Evolutionary conservation across 2,888 invertebrate species (phyloP), one percentile per base, ranked within the genome.

Genomic region (Chaetogeoica ovagalla): DNA sequence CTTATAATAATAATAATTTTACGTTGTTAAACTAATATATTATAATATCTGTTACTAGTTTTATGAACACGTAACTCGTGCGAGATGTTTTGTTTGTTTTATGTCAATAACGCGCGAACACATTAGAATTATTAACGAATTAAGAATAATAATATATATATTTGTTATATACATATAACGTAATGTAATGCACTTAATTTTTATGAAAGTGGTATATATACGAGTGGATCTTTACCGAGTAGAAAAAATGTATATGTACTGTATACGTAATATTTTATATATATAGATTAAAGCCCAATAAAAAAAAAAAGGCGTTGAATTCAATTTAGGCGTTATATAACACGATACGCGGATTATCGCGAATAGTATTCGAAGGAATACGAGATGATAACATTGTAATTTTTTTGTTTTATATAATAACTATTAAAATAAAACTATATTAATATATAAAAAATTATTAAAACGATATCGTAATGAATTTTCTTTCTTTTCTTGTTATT

Each of bases 21-120:
- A n/a, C 52, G 8, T 15, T 15, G n/a, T 63, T 52, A 6, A 62
- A 73, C 30, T 52, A 65, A 30, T 30, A 30, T 30, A 30, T 30
- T 30, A 4, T 30, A 30, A 30, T 30, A 30, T 4, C 30, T 30
- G 30, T 30, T 30, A 30, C 30, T 30, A 30, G 30, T 55, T 55
- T 57, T 73, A 63, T 63, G 63, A 73, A 73, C 63, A 73, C n/a
- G 30, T 62, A 73, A 62, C 43, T 43, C 43, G 43, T 6, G 43
- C 3, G 8, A 23, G 21, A 52, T 3, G 30, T 62, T 30, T 21
- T 73, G n/a, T 73, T 73, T 63, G 62, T 37, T 73, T 73, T 48
- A 73, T 62, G 30, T 62, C 19, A 19, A 19, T 43, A 48, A 48
- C 30, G 37, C 11, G 6, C 11, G 6, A 60, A 60, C 60, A 60